Evolutionary conservation across 2,113 vertebrate genomes (phyloP).

Genomic region (Alces alces): DNA sequence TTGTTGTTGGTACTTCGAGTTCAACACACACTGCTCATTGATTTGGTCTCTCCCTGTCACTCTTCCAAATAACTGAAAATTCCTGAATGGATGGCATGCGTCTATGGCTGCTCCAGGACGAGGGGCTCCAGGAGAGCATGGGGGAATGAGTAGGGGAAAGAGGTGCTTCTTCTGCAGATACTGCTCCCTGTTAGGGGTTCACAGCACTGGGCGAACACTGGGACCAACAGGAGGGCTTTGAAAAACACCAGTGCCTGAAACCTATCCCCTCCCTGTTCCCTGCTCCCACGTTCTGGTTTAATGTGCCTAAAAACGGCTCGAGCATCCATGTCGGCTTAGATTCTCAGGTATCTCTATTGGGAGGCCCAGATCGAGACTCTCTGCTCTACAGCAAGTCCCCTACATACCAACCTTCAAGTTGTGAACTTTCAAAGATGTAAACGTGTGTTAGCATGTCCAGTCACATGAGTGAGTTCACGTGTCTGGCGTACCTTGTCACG

Average conservation of each 20-base stretch:
- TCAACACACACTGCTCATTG: neutral
- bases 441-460: neutral
- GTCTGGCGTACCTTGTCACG: rapidly evolving
- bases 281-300: neutral
- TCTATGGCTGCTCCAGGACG: neutral
- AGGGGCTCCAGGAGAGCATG: neutral
- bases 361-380: neutral
- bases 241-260: neutral
- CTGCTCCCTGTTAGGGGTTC: neutral
- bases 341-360: neutral
- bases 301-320: rapidly evolving
- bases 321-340: rapidly evolving
- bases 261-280: rapidly evolving
- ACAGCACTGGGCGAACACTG: too few species aligned
- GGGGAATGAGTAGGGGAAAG: neutral
- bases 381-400: neutral
- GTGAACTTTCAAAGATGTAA: neutral
- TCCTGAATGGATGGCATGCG: too few species aligned
- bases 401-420: neutral
- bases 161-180: rapidly evolving
- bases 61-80: neutral
- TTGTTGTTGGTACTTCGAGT: neutral
- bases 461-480: neutral
- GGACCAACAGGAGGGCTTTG: neutral
- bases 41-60: neutral